Conservation (phyloP, 2,888 invertebrate genomes). For the Ryuthela nishihirai region DNA sequence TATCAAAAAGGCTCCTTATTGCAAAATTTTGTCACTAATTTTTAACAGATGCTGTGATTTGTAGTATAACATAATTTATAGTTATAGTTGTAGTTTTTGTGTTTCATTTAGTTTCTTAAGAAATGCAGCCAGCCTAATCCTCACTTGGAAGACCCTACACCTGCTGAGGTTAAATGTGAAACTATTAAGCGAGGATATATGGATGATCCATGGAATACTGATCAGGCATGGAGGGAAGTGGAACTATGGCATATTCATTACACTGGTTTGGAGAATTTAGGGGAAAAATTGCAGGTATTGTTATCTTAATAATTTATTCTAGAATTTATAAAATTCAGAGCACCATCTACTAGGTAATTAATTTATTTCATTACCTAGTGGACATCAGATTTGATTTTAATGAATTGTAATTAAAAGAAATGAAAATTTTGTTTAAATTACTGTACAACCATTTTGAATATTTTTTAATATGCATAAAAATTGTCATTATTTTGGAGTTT, state of each 20-base stretch:
- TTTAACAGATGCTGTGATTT: neutral
- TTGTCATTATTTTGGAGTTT: too few relatives aligned
- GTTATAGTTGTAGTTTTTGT: neutral
- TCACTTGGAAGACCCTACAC: constrained; percentile 21
- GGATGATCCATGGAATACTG: constrained; percentile 49
- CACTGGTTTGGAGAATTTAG: constrained; percentile 22
- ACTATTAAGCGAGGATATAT: constrained; percentile 49
- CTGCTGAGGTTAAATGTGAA: constrained; percentile 37
- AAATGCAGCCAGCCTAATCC: constrained; percentile 16
- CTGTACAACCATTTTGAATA: too few relatives aligned
- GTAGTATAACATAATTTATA: neutral
- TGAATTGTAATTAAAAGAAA: too few relatives aligned
- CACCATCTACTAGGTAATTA: too few relatives aligned
- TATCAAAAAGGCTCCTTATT: neutral
- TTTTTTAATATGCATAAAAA: too few relatives aligned
- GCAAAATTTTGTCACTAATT: neutral
- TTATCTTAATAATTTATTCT: neutral
- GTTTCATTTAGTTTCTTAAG: constrained; percentile 16
- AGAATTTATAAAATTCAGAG: too few relatives aligned
- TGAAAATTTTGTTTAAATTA: neutral
- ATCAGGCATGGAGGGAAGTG: constrained; percentile 45
- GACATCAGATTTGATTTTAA: too few relatives aligned
- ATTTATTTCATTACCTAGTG: too few relatives aligned
- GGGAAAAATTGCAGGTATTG: constrained; percentile 17
- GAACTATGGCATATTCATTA: constrained; percentile 43